Percentiles rank a stretch among this genome's conserved stretches.
These are phyloP conservation scores for Amphipyra berbera DNA, from an alignment of 2,888 invertebrate species.

Conservation along the genomic window DNA sequence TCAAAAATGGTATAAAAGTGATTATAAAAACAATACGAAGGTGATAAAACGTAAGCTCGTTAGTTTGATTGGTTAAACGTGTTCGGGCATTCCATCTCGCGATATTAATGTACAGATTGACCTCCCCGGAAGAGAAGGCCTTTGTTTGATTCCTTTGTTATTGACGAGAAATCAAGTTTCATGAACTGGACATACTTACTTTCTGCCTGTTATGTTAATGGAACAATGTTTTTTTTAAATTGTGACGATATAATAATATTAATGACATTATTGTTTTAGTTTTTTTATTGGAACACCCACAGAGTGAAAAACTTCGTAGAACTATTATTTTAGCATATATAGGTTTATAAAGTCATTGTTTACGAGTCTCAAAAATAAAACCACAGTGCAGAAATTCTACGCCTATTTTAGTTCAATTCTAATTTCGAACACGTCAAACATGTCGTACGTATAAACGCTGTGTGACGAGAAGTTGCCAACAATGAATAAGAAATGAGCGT, in stretches of 20 bases:
- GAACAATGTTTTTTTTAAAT: too few relatives aligned
- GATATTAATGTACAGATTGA: constrained; percentile 53
- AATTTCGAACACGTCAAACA: constrained; percentile 64
- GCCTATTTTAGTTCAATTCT: constrained; percentile 46
- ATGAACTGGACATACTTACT: neutral
- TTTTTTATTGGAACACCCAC: constrained; percentile 13
- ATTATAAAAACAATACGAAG: constrained; percentile 55
- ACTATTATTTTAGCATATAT: constrained; percentile 12
- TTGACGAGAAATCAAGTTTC: constrained; percentile 23
- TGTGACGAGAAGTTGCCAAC: constrained; percentile 55
- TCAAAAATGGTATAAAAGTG: constrained; percentile 30
- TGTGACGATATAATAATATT: too few relatives aligned
- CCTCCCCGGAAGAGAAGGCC: constrained; percentile 23
- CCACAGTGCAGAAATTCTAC: constrained; percentile 34
- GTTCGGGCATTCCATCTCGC: constrained; percentile 49
- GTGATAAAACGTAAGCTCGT: constrained; percentile 68
- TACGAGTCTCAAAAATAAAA: constrained; percentile 25
- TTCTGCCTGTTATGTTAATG: constrained; percentile 9
- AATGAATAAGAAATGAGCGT: constrained; percentile 72
- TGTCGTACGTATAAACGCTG: constrained; percentile 44
- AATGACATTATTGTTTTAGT: constrained; percentile 1
- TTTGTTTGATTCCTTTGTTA: constrained; percentile 41
- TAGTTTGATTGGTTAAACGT: constrained; percentile 60
- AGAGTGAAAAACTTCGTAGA: neutral
- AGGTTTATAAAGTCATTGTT: constrained; percentile 22